Evolutionary conservation across 1,140 invertebrate genomes (phyloP).

Genomic region (Berghia stephanieae): DNA sequence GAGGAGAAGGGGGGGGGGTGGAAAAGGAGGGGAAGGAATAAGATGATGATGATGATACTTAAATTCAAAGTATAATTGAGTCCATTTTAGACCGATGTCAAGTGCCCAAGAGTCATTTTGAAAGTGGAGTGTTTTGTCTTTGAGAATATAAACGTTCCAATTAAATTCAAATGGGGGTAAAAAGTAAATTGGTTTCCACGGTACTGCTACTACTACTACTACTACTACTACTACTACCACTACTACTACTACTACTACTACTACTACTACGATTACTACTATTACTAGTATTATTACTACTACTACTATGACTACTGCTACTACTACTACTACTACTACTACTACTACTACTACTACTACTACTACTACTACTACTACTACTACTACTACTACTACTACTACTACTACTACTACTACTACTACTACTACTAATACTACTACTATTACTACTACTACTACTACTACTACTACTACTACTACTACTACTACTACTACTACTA

Average conservation of each 20-base stretch:
- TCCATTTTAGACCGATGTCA: too few species aligned
- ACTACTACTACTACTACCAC: constrained; percentile 6
- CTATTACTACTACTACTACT: constrained; percentile 4
- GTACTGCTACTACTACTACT: neutral
- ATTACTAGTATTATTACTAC: too few species aligned
- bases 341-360: constrained; percentile 7
- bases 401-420: neutral
- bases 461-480: constrained; percentile 7
- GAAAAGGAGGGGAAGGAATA: neutral
- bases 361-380: constrained; percentile 8
- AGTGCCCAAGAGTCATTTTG: too few species aligned
- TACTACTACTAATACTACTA: too few species aligned
- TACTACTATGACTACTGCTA: too few species aligned
- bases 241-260: constrained; percentile 8
- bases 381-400: neutral
- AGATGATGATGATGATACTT: neutral
- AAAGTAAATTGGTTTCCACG: too few species aligned
- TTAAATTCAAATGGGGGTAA: too few species aligned
- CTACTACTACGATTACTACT: too few species aligned
- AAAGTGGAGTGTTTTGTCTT: too few species aligned
- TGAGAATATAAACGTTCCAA: too few species aligned
- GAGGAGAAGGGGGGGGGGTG: neutral
- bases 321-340: constrained; percentile 7
- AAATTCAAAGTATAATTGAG: too few species aligned
- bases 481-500: too few species aligned